These are phyloP conservation scores for Nycticryphes semicollaris DNA, from an alignment of 2,113 vertebrate genomes.

Conservation along the genomic window DNA sequence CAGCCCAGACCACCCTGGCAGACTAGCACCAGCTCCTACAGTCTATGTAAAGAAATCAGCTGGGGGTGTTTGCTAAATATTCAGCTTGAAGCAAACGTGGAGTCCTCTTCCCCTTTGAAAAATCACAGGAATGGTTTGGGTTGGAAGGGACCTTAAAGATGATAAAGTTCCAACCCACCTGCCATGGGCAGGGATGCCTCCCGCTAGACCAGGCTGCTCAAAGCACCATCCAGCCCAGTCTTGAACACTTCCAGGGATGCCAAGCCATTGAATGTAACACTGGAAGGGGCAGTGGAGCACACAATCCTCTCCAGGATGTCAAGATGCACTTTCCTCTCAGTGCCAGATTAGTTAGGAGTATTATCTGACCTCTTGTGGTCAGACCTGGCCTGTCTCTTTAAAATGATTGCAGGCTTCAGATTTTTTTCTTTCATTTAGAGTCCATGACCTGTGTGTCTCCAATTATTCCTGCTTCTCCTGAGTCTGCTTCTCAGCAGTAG, in stretches of 20 bases:
- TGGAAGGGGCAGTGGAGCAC: background rate
- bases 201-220: too few relatives aligned
- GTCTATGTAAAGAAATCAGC: background rate
- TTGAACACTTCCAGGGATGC: too few relatives aligned
- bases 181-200: too few relatives aligned
- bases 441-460: background rate
- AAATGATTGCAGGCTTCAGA: background rate
- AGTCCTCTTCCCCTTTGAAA: background rate
- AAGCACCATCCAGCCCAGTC: too few relatives aligned
- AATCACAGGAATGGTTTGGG: too few relatives aligned
- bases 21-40: too few relatives aligned
- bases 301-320: background rate
- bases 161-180: too few relatives aligned
- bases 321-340: background rate
- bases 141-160: too few relatives aligned
- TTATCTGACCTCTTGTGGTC: background rate
- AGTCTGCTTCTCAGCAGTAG: background rate
- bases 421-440: background rate
- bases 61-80: background rate
- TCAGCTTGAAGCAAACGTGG: background rate
- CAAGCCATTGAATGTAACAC: background rate
- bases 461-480: background rate
- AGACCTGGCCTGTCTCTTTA: background rate
- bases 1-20: too few relatives aligned
- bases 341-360: background rate